Base-by-base conservation (phyloP, 2,888 invertebrate species). In the Tetragonula carbonaria region DNA sequence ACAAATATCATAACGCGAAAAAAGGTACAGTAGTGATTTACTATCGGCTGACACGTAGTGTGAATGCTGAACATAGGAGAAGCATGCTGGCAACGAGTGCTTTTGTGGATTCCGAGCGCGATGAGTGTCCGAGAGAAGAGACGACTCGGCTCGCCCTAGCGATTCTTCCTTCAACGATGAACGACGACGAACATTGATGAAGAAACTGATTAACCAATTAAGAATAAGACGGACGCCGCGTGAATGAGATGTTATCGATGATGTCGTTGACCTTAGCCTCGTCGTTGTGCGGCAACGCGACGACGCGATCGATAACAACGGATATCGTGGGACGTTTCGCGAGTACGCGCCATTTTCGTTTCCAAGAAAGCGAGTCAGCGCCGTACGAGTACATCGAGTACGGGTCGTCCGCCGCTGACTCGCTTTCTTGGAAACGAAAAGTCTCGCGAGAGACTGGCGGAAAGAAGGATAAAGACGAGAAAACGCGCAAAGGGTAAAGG, bases 1-100 rank as follows among this genome's bases (percentile, higher is more conserved):
- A 91, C 90, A 88, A 91, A 93, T 93, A 93, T 93, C 91, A 91
- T 92, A 93, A 92, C 88, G 91, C 91, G 91, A 92, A 92, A 90
- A 86, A 92, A 87, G 92, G 90, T 93, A 92, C 90, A 92, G 92
- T 93, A 93, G 93, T 91, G 92, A 86, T 87, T 91, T 90, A 93
- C 92, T 92, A 92, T 89, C 91, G 93, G 91, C 92, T 93, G 92
- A 93, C 88, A 88, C 88, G 92, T 93, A 92, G 90, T 90, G 90
- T 93, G 93, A 93, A 91, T 92, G 93, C 93, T 92, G 92, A 45
- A 92, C 78, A 88, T 92, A 91, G 92, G 87, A 90, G 87, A 87
- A 91, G 92, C 91, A 93, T 92, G 92, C 90, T 88, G 91, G 89
- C 90, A 77, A 84, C 66, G 89, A 82, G 87, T 87, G 87, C 82